Percentiles rank a stretch among this genome's conserved stretches.
These are phyloP conservation scores for Tanypteryx hageni DNA, from an alignment of 2,888 invertebrate genomes.

Conservation along the genomic window DNA sequence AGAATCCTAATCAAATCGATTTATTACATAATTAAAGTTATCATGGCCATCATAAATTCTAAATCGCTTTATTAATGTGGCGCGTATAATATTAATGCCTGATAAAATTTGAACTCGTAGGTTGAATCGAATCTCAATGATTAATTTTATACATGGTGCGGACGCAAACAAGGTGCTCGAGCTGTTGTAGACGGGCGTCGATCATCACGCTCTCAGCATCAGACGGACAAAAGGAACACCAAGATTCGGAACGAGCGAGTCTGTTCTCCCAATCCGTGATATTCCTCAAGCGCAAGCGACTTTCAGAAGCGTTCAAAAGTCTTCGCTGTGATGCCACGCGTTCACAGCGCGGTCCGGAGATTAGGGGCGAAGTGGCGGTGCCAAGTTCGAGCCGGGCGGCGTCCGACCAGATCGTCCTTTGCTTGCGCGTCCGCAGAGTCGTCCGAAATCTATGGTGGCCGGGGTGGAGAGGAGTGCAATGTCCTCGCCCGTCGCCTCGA, in stretches of 20 bases:
- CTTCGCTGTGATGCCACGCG: not conserved
- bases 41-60: not conserved
- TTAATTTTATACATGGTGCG: not conserved
- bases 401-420: no score
- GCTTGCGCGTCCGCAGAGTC: no score
- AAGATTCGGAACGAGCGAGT: not conserved
- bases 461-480: conserved; percentile 9
- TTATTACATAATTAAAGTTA: not conserved
- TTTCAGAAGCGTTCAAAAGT: not conserved
- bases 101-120: not conserved
- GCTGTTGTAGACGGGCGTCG: not conserved
- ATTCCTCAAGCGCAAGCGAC: not conserved
- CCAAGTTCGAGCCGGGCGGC: not conserved
- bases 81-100: not conserved
- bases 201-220: not conserved
- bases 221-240: not conserved
- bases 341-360: not conserved
- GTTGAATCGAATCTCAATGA: not conserved
- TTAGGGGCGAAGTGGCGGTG: not conserved
- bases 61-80: not conserved
- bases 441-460: no score
- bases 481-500: not conserved
- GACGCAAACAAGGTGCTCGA: not conserved
- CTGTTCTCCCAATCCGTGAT: not conserved
- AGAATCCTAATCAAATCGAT: not conserved